phyloP scores from a whole-genome alignment of 1,140 invertebrate species.

The Danaus plexippus region DNA sequence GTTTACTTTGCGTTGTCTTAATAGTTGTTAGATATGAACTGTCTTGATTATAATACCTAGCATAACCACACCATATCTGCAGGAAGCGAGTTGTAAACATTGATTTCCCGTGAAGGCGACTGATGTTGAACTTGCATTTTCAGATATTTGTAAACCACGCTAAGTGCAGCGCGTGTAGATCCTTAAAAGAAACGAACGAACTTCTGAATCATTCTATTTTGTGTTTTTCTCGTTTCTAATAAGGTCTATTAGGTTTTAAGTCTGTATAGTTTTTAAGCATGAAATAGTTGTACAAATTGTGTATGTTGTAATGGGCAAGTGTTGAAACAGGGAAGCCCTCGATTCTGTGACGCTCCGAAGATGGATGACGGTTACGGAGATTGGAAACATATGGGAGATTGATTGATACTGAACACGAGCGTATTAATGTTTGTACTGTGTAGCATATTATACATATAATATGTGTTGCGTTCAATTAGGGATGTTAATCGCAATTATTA shows the following conservation, averaged over 20 bases:
- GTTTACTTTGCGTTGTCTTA: no score
- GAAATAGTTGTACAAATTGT: slow-evolving; percentile 35
- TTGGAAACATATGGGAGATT: slow-evolving; percentile 18
- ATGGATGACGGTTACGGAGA: slow-evolving; percentile 28
- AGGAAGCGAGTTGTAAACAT: no score
- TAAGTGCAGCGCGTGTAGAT: slow-evolving; percentile 18
- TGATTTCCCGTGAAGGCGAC: neutral
- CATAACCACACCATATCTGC: no score
- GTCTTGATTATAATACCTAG: no score
- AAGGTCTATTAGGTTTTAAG: no score
- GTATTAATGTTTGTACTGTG: slow-evolving; percentile 10
- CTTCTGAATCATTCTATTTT: slow-evolving; percentile 1
- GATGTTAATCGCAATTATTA: no score
- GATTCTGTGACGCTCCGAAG: slow-evolving; percentile 30
- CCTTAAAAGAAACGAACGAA: slow-evolving; percentile 5
- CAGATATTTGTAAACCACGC: slow-evolving; percentile 25
- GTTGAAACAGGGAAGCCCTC: slow-evolving; percentile 45
- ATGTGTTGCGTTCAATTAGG: no score
- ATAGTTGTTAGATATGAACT: no score
- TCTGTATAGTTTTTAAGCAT: neutral
- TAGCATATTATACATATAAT: neutral
- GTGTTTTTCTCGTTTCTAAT: no score
- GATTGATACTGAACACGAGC: slow-evolving; percentile 9
- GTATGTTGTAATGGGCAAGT: slow-evolving; percentile 38
- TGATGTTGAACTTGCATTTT: slow-evolving; percentile 20